These are phyloP conservation scores for Gavia stellata DNA, from an alignment of 2,113 vertebrate species.

Conservation along the genomic window DNA sequence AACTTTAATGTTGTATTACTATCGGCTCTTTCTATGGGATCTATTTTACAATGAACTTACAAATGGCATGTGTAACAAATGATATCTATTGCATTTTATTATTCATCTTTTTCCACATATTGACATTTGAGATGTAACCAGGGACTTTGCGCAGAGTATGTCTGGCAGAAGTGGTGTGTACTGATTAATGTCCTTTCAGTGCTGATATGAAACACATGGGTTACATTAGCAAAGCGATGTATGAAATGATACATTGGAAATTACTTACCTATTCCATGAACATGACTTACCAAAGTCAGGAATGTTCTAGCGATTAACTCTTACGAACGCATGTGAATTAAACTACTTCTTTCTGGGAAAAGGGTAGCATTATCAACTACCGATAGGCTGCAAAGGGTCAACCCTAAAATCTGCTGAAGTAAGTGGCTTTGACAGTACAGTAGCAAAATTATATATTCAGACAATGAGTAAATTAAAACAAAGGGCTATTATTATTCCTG, in stretches of 20 bases:
- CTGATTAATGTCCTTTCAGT: constrained; percentile 71
- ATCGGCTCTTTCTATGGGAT: neutral
- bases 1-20: neutral
- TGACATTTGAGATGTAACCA: constrained; percentile 72
- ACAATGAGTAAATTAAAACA: neutral
- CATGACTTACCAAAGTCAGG: constrained; percentile 67
- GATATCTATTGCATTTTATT: constrained; percentile 63
- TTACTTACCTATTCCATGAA: constrained; percentile 62
- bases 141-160: constrained; percentile 44
- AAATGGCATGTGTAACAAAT: constrained; percentile 63
- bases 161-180: constrained; percentile 50
- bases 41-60: constrained; percentile 42
- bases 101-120: constrained; percentile 63
- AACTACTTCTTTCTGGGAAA: neutral
- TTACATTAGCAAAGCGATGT: constrained; percentile 62
- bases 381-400: neutral
- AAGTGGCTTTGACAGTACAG: neutral
- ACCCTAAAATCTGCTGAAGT: neutral
- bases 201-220: constrained; percentile 71
- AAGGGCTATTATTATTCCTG: neutral
- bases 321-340: constrained; percentile 15
- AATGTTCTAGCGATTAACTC: constrained; percentile 66
- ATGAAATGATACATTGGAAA: constrained; percentile 71
- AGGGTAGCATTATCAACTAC: neutral
- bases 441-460: neutral